These are phyloP conservation scores for Andrena hattorfiana DNA, from an alignment of 2,888 invertebrate species.

Conservation along the genomic window DNA sequence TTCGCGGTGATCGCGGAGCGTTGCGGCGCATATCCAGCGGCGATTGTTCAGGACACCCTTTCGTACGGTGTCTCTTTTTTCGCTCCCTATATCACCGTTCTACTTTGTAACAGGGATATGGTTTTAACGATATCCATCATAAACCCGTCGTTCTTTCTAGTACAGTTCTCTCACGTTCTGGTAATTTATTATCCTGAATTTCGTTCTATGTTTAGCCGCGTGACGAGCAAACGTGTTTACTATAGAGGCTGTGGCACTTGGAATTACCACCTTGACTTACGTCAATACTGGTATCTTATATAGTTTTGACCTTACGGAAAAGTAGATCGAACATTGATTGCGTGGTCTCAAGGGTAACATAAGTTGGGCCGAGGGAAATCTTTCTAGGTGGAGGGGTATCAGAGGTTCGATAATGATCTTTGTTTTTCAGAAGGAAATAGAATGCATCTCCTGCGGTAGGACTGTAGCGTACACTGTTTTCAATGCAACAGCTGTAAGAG, in stretches of 20 bases:
- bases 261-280: neutral
- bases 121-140: conserved; percentile 82
- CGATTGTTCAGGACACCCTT: conserved; percentile 22
- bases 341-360: no score
- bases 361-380: no score
- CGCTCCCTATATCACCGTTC: conserved; percentile 20
- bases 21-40: conserved; percentile 3
- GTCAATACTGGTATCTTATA: neutral
- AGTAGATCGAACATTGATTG: no score
- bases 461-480: neutral
- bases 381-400: no score
- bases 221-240: conserved; percentile 39
- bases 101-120: conserved; percentile 77
- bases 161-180: conserved; percentile 57
- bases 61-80: conserved; percentile 18
- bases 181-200: conserved; percentile 70
- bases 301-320: no score
- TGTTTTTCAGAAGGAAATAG: no score
- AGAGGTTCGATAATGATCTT: no score
- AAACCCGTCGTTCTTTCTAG: conserved; percentile 61
- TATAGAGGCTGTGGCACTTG: neutral
- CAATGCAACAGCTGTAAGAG: neutral
- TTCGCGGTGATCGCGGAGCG: conserved; percentile 10
- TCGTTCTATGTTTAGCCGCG: conserved; percentile 44
- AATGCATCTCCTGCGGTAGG: no score